These are phyloP conservation scores for Parasteatoda tepidariorum DNA, from an alignment of 1,140 invertebrate genomes.

Conservation along the genomic window DNA sequence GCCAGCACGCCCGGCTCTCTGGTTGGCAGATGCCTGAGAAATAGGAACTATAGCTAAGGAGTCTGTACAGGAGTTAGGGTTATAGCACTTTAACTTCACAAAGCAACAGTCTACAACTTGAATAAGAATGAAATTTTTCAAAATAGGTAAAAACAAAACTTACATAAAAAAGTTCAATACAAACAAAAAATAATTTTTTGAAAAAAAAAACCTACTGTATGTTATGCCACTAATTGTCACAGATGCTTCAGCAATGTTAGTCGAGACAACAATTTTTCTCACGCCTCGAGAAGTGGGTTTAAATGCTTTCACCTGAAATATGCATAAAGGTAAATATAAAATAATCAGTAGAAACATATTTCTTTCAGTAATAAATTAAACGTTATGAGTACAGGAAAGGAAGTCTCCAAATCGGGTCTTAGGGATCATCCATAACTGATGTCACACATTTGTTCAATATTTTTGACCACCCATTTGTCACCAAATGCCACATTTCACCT, in stretches of 20 bases:
- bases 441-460: too few species aligned
- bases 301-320: constrained; percentile 85
- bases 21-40: constrained; percentile 89
- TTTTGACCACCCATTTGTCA: too few species aligned
- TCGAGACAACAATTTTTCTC: constrained; percentile 93
- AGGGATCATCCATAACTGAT: too few species aligned
- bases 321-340: not conserved
- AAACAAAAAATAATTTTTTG: not conserved
- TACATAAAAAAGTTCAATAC: not conserved
- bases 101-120: constrained; percentile 96
- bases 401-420: too few species aligned
- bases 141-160: not conserved
- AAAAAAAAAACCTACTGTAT: constrained; percentile 75
- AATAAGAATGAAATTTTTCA: constrained; percentile 65
- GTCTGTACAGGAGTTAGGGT: constrained; percentile 85
- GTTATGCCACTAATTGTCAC: constrained; percentile 91
- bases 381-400: too few species aligned
- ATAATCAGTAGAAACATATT: not conserved
- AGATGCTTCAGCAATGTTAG: constrained; percentile 98
- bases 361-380: too few species aligned
- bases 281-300: constrained; percentile 79
- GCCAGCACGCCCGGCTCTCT: constrained; percentile 92
- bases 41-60: constrained; percentile 85
- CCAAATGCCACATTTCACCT: too few species aligned
- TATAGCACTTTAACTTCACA: constrained; percentile 94